phyloP scores from a whole-genome alignment of 2,797 vertebrate species.

The Micropoecilia bifurca region DNA sequence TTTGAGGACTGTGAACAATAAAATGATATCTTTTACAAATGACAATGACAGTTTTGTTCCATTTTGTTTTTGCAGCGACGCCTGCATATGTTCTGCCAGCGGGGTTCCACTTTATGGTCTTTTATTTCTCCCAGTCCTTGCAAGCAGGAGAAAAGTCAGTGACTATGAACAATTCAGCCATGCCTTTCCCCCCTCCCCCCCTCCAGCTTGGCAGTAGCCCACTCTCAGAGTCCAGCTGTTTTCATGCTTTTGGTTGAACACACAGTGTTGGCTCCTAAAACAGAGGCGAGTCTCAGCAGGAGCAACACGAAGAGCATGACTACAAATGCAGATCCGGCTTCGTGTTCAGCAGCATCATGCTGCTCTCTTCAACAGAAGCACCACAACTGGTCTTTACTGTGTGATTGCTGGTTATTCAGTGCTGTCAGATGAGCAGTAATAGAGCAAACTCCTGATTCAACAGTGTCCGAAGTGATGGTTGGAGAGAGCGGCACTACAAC shows the following conservation, averaged over 20 bases:
- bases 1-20: neutral
- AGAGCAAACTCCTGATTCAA: neutral
- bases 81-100: neutral
- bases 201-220: slow-evolving; percentile 23
- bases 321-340: slow-evolving; percentile 20
- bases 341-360: slow-evolving; percentile 16
- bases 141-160: slow-evolving; percentile 12
- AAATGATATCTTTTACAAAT: neutral
- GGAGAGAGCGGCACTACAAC: neutral
- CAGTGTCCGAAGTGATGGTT: neutral
- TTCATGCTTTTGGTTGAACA: slow-evolving; percentile 36
- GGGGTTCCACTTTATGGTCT: neutral
- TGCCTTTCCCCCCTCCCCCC: neutral
- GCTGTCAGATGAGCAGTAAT: neutral
- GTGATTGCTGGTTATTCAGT: neutral
- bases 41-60: neutral
- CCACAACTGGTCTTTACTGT: neutral
- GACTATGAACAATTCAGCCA: slow-evolving; percentile 15
- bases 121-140: slow-evolving; percentile 6
- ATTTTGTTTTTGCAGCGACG: neutral
- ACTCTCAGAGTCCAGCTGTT: slow-evolving; percentile 46
- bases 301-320: slow-evolving; percentile 29
- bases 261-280: slow-evolving; percentile 35
- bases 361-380: neutral
- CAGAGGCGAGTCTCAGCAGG: slow-evolving; percentile 41